Percentiles rank a stretch among this genome's conserved stretches.
phyloP scores from a whole-genome alignment of 2,797 vertebrate species.

The Acanthopagrus latus region DNA sequence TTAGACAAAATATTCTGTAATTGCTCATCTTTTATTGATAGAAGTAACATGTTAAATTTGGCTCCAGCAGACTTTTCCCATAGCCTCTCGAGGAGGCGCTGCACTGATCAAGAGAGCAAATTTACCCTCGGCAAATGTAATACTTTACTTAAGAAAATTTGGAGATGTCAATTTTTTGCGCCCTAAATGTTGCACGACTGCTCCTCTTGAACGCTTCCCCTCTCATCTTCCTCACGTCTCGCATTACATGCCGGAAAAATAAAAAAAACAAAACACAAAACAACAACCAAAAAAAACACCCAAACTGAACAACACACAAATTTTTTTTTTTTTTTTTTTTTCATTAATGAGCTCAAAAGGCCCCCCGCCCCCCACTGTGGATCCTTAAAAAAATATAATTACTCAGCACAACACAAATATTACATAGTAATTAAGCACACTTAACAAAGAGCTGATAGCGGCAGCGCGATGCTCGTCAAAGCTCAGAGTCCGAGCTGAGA shows the following conservation, averaged over 20 bases:
- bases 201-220: constrained; percentile 77
- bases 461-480: constrained; percentile 58
- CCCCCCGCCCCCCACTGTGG: constrained; percentile 69
- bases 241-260: constrained; percentile 53
- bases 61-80: constrained; percentile 72
- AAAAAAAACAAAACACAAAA: neutral
- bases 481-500: constrained; percentile 59
- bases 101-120: constrained; percentile 81
- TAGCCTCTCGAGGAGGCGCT: constrained; percentile 77
- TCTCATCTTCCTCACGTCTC: constrained; percentile 75
- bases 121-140: constrained; percentile 77
- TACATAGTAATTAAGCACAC: constrained; percentile 80
- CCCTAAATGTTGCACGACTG: constrained; percentile 77
- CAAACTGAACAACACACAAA: constrained; percentile 55
- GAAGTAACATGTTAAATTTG: constrained; percentile 83
- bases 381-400: constrained; percentile 80
- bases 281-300: too few relatives aligned
- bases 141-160: constrained; percentile 84
- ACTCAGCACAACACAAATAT: constrained; percentile 79
- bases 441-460: constrained; percentile 67
- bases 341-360: constrained; percentile 74
- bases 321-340: constrained; percentile 46
- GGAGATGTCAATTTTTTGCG: constrained; percentile 75
- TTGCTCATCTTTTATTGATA: constrained; percentile 88
- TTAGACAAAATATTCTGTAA: constrained; percentile 87